phyloP scores from a whole-genome alignment of 2,888 invertebrate genomes.

The Linyphia triangularis region DNA sequence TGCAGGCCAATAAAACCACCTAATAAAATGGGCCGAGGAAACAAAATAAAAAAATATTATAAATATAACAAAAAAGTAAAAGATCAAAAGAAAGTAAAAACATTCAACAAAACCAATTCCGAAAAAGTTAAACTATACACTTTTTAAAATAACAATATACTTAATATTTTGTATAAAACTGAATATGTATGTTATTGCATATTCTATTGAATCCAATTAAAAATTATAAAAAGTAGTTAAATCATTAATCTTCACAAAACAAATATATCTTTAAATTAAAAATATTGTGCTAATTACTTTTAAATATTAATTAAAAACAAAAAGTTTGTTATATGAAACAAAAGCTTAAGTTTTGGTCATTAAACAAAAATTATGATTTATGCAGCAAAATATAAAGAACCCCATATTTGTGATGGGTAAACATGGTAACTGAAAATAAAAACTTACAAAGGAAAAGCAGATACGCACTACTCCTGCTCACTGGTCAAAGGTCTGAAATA shows the following conservation, averaged over 20 bases:
- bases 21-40: background rate
- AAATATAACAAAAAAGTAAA: background rate
- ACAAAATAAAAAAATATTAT: background rate
- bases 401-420: constrained; percentile 40
- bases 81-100: background rate
- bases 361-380: background rate
- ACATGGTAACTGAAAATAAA: constrained; percentile 56
- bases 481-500: constrained; percentile 59
- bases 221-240: background rate
- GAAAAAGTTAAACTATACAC: no score
- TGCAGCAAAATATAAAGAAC: background rate
- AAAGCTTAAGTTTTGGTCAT: no score
- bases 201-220: no score
- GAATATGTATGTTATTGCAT: no score
- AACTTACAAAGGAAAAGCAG: constrained; percentile 63
- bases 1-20: constrained; percentile 4
- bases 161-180: no score
- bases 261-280: background rate
- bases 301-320: background rate
- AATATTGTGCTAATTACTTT: background rate
- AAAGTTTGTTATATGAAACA: background rate
- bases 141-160: background rate
- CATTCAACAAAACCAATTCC: background rate
- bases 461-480: constrained; percentile 20
- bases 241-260: background rate